Evolutionary conservation across 2,797 vertebrate species (phyloP).

Genomic region (Leuciscus waleckii): DNA sequence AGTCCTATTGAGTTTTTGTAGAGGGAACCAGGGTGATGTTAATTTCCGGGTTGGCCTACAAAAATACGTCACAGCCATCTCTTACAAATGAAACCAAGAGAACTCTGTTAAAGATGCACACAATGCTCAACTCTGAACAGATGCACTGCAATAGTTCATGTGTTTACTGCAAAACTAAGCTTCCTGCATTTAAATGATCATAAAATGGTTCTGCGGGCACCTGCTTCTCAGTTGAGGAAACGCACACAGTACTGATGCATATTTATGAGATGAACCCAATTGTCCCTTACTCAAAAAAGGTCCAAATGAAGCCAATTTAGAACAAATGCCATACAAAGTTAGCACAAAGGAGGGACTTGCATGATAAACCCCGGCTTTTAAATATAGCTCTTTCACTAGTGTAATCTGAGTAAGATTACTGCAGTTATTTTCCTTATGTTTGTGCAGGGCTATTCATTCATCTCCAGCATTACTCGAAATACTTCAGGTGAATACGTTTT

Average conservation of each 20-base stretch:
- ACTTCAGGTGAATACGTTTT: slow-evolving; percentile 32
- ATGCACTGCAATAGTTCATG: slow-evolving; percentile 19
- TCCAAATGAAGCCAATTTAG: slow-evolving; percentile 33
- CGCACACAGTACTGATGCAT: slow-evolving; percentile 29
- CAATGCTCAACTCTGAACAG: slow-evolving; percentile 4
- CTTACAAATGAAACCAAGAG: slow-evolving; percentile 13
- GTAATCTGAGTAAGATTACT: slow-evolving; percentile 30
- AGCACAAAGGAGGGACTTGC: not conserved
- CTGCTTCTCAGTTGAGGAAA: slow-evolving; percentile 29
- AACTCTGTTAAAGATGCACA: not conserved
- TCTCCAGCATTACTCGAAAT: slow-evolving; percentile 1
- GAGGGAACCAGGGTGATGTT: not conserved
- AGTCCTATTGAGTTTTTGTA: not conserved
- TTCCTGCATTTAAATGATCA: slow-evolving; percentile 27
- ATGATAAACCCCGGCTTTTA: not conserved
- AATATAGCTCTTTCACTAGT: slow-evolving; percentile 21
- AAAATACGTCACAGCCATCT: not conserved
- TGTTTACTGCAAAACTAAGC: slow-evolving; percentile 21
- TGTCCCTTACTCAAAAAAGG: slow-evolving; percentile 16
- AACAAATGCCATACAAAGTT: slow-evolving; percentile 26
- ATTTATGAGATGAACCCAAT: slow-evolving; percentile 46
- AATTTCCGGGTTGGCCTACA: not conserved
- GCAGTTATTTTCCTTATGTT: not conserved
- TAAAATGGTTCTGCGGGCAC: slow-evolving; percentile 22
- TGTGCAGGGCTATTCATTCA: slow-evolving; percentile 1